A percentile compares a stretch with the other conserved stretches of the same genome.
These are phyloP conservation scores for Cranoglanis bouderius DNA, from an alignment of 2,113 vertebrate genomes.

Conservation along the genomic window DNA sequence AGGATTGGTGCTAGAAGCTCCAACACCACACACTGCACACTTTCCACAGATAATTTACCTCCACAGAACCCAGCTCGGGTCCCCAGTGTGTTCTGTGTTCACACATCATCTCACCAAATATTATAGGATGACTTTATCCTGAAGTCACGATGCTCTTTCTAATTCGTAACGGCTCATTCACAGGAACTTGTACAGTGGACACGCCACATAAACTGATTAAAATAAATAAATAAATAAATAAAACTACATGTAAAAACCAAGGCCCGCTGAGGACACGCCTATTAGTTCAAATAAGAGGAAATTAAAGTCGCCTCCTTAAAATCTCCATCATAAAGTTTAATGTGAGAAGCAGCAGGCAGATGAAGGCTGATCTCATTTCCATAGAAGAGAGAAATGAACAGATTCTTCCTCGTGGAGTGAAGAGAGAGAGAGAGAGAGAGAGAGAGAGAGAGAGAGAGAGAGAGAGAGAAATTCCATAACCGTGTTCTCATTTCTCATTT, in stretches of 20 bases:
- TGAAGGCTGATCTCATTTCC: background rate
- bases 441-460: background rate
- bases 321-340: background rate
- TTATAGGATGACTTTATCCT: background rate
- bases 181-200: background rate
- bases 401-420: background rate
- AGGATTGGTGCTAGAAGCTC: background rate
- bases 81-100: background rate
- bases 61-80: background rate
- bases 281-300: background rate
- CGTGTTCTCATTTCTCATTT: constrained; percentile 59
- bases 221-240: too few relatives aligned
- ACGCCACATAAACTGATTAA: background rate
- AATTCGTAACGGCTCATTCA: background rate
- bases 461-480: constrained; percentile 48
- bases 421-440: background rate
- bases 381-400: background rate
- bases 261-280: background rate
- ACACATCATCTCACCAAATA: background rate
- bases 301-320: background rate
- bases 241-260: too few relatives aligned
- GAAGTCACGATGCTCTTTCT: background rate
- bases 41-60: background rate
- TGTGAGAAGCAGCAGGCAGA: constrained; percentile 1
- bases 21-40: background rate